Conservation (phyloP, 2,888 invertebrate species). For the Cephonodes hylas region DNA sequence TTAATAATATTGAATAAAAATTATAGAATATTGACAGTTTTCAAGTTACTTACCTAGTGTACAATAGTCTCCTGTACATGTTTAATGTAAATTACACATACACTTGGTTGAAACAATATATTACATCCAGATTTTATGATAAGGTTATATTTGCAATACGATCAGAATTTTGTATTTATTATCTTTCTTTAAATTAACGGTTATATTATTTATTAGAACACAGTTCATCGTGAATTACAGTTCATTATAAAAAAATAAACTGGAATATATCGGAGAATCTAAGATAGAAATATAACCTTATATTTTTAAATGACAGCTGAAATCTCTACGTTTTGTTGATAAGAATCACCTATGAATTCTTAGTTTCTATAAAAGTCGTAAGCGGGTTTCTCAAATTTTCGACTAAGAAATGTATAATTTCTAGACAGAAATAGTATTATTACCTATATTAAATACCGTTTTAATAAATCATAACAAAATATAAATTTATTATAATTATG, state of each 20-base stretch:
- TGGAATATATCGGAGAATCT: not conserved
- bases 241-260: not conserved
- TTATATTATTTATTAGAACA: not conserved
- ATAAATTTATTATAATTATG: not conserved
- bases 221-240: not conserved
- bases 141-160: not conserved
- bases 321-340: not conserved
- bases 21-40: not conserved
- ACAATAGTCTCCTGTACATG: constrained; percentile 60
- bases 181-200: not conserved
- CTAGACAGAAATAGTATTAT: too few relatives aligned
- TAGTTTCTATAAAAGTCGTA: not conserved
- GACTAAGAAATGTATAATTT: too few relatives aligned
- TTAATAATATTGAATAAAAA: not conserved
- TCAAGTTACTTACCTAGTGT: constrained; percentile 49
- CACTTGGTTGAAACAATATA: not conserved
- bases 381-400: too few relatives aligned
- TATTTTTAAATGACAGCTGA: not conserved
- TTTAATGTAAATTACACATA: constrained; percentile 17
- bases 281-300: not conserved
- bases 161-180: not conserved
- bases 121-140: not conserved
- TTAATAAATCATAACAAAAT: too few relatives aligned
- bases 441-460: too few relatives aligned
- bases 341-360: not conserved